phyloP scores from a whole-genome alignment of 2,113 vertebrate species.

The Pluvianellus socialis region DNA sequence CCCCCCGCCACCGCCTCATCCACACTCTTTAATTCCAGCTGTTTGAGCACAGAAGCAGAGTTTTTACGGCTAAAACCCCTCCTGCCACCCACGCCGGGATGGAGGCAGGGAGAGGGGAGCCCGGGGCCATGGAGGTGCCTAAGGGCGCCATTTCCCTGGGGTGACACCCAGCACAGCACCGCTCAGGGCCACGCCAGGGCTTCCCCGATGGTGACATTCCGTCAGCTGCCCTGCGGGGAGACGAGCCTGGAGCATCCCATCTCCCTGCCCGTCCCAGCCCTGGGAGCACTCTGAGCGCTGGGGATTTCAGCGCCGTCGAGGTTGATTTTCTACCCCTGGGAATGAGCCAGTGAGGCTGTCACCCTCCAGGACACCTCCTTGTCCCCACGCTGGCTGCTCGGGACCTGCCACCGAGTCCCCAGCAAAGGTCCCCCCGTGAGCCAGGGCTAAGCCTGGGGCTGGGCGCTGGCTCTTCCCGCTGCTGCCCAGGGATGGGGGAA shows the following conservation, averaged over 20 bases:
- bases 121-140: not conserved
- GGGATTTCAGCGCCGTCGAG: not conserved
- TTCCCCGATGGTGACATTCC: not conserved
- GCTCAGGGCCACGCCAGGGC: accelerated
- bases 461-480: accelerated
- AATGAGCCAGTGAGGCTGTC: no score
- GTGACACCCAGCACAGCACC: not conserved
- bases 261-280: not conserved
- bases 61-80: not conserved
- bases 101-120: not conserved
- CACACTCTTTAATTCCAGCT: not conserved
- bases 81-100: accelerated
- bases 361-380: not conserved
- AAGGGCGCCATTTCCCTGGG: not conserved
- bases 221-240: not conserved
- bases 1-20: not conserved
- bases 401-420: not conserved
- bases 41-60: accelerated
- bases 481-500: not conserved
- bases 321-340: not conserved
- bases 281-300: not conserved
- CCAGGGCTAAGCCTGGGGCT: not conserved
- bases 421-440: not conserved
- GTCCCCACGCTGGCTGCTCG: not conserved
- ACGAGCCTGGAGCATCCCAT: not conserved